Conservation (phyloP, 2,113 vertebrate genomes). For the Dromaius novaehollandiae region DNA sequence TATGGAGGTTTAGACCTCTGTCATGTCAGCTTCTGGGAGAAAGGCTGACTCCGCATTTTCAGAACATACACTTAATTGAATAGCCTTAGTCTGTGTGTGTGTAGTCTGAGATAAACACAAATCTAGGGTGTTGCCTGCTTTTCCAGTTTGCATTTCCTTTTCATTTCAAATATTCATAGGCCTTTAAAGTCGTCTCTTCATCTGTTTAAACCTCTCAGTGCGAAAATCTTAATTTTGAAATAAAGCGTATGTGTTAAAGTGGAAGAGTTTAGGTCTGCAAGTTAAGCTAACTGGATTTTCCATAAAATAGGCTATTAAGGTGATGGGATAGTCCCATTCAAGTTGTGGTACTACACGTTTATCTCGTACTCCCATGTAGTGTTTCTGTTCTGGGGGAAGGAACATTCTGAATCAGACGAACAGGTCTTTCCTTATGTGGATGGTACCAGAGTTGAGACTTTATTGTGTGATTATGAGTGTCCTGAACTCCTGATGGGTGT, state of each 20-base stretch:
- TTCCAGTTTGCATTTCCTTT: neutral
- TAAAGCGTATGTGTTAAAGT: neutral
- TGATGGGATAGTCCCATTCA: neutral
- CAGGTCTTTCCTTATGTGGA: accelerated
- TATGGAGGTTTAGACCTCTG: neutral
- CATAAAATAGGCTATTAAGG: neutral
- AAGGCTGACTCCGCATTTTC: neutral
- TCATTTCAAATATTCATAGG: neutral
- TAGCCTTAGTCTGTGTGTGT: neutral
- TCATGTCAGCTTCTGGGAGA: neutral
- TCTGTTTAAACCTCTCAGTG: neutral
- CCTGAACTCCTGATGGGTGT: accelerated
- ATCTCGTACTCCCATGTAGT: accelerated
- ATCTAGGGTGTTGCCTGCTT: neutral
- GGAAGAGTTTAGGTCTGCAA: neutral
- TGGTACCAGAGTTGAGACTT: neutral
- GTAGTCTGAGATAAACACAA: neutral
- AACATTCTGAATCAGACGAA: neutral
- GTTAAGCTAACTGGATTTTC: neutral
- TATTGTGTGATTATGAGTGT: neutral
- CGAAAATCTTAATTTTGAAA: neutral
- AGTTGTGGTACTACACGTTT: neutral
- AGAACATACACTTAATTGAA: neutral
- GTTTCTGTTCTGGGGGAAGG: neutral
- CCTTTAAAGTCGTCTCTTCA: neutral